phyloP scores from a whole-genome alignment of 2,797 vertebrate genomes.

The Sebastes taczanowskii region DNA sequence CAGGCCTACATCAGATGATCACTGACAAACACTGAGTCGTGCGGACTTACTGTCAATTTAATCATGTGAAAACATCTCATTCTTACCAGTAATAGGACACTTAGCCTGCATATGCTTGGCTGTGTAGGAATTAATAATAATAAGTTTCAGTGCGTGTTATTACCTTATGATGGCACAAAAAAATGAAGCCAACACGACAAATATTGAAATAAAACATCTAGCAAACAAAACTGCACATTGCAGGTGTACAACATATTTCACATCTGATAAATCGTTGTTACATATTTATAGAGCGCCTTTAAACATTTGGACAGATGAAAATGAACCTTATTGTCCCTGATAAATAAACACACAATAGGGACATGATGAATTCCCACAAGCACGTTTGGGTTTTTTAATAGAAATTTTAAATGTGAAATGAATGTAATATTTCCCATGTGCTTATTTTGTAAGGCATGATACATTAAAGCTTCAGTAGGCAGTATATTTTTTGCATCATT shows the following conservation, averaged over 20 bases:
- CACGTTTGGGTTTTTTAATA: neutral
- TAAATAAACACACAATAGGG: neutral
- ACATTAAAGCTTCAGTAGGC: neutral
- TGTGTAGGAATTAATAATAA: neutral
- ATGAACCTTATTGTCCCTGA: neutral
- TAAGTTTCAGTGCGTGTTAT: neutral
- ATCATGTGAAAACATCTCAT: conserved; percentile 12
- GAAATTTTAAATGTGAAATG: neutral
- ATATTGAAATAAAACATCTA: neutral
- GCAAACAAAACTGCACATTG: neutral
- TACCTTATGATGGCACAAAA: neutral
- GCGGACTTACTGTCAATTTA: neutral
- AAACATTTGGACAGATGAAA: neutral
- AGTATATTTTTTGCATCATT: too few relatives aligned
- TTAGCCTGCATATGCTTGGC: neutral
- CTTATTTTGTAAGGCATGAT: neutral
- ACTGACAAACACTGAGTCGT: conserved; percentile 1
- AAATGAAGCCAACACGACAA: neutral
- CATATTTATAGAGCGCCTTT: neutral
- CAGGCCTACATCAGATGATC: conserved; percentile 48
- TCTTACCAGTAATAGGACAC: neutral
- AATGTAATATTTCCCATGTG: neutral
- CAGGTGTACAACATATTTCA: neutral
- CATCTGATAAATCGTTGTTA: neutral
- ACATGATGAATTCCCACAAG: neutral